Conservation (phyloP, 2,888 invertebrate genomes). For the Drosophila putrida region DNA sequence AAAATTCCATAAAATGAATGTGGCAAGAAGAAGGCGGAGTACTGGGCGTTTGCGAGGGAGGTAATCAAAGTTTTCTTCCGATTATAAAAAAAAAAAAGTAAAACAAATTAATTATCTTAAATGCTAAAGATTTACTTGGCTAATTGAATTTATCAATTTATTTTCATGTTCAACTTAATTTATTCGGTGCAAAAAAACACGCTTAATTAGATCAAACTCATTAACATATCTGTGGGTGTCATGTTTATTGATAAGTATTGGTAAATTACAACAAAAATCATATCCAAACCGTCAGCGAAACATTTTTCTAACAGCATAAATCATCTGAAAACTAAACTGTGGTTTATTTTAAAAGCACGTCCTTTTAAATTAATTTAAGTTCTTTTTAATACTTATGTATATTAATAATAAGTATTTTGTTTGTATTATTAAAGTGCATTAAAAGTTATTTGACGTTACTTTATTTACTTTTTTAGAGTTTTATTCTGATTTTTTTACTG, state of each 20-base stretch:
- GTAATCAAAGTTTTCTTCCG: conserved; percentile 1
- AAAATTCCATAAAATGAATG: conserved; percentile 17
- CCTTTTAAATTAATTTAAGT: neutral
- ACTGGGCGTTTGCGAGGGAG: neutral
- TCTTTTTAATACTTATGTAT: too few relatives aligned
- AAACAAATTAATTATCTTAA: conserved; percentile 13
- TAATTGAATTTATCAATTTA: conserved; percentile 16
- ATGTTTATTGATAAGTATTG: neutral
- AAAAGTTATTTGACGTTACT: too few relatives aligned
- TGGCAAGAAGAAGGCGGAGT: neutral
- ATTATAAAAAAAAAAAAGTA: conserved; percentile 22
- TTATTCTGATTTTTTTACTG: too few relatives aligned
- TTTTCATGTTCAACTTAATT: neutral
- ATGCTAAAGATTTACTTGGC: conserved; percentile 16
- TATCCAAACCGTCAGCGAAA: neutral
- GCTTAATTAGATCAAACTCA: neutral
- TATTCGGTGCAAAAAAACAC: neutral
- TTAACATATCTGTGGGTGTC: neutral
- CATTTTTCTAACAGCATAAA: neutral
- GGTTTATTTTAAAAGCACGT: neutral
- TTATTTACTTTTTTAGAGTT: too few relatives aligned
- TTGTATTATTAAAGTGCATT: too few relatives aligned
- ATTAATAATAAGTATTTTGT: too few relatives aligned
- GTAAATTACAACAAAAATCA: neutral
- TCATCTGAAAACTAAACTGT: neutral